Percentiles rank a stretch among this genome's conserved stretches.
Conservation (phyloP, 1,140 invertebrate species). For the Apocrypta bakeri region DNA sequence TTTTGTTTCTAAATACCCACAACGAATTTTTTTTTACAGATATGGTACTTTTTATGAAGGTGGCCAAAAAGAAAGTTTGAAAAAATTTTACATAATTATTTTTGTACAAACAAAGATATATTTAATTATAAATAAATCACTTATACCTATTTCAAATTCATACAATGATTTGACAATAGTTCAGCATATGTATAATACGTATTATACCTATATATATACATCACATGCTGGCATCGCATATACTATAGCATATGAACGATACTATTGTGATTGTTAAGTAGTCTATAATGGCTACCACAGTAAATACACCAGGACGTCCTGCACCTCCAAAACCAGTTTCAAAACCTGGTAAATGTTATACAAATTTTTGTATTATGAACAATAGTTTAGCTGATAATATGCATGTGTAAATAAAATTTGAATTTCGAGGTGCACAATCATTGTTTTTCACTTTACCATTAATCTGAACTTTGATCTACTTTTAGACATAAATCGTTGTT, state of each 20-base stretch:
- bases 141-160: neutral
- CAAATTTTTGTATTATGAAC: conserved; percentile 22
- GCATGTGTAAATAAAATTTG: conserved; percentile 33
- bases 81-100: neutral
- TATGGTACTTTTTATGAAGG: conserved; percentile 88
- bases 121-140: conserved; percentile 5
- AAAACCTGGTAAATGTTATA: conserved; percentile 64
- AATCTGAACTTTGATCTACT: conserved; percentile 24
- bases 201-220: neutral
- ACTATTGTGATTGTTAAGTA: conserved; percentile 54
- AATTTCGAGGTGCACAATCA: neutral
- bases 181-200: conserved; percentile 9
- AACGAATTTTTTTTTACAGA: conserved; percentile 72
- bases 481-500: no score
- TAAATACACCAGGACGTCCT: conserved; percentile 56
- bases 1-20: conserved; percentile 6
- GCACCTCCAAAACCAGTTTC: conserved; percentile 63
- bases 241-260: conserved; percentile 39
- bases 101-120: conserved; percentile 23
- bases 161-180: conserved; percentile 25
- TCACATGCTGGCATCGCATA: neutral
- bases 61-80: conserved; percentile 78
- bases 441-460: conserved; percentile 27
- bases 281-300: conserved; percentile 55
- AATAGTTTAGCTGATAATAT: neutral